Evolutionary conservation across 2,113 vertebrate species (phyloP), one percentile per base, ranked within the genome.

Genomic region (Rissa tridactyla): DNA sequence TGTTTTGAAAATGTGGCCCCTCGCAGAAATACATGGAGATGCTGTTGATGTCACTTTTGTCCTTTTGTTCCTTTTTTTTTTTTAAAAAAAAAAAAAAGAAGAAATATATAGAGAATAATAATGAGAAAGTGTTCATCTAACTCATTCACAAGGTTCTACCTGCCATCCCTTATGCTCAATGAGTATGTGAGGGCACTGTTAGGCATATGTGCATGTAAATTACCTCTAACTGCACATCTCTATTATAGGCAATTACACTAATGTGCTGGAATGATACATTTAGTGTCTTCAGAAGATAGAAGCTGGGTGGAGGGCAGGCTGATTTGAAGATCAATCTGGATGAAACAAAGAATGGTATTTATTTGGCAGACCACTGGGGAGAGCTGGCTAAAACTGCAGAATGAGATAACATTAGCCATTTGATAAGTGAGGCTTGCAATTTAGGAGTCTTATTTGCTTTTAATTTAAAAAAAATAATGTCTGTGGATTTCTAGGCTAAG

Each of bases 181-280:
- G 96, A 92, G 94, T 94, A 94, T 96, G 55, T 97, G 94, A 96
- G 95, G 95, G 87, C 91, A 95, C 95, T 91, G 95, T 87, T 95
- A 95, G 97, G 96, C 91, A 81, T 97, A 97, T 95, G 95, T 96
- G 96, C 94, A 97, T 96, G 95, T 97, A 94, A 97, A 97, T 96
- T 96, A 97, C 96, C 91, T 97, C 87, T 95, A 96, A 95, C 95
- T 97, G 97, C 95, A 96, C 92, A 92, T 97, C 95, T 97, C 95
- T 97, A 96, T 97, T 97, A 96, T 97, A 97, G 96, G 91, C 96
- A 96, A 97, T 96, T 95, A 96, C 89, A 95, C 97, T 95, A 95
- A 95, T 96, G 96, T 94, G 95, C 95, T 97, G 94, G 94, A 96
- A 96, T 97, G 94, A 95, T 97, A 95, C 96, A 95, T 94, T 97